Evolutionary conservation across 2,113 vertebrate genomes (phyloP), one percentile per base, ranked within the genome.

Genomic region (Salminus brasiliensis): DNA sequence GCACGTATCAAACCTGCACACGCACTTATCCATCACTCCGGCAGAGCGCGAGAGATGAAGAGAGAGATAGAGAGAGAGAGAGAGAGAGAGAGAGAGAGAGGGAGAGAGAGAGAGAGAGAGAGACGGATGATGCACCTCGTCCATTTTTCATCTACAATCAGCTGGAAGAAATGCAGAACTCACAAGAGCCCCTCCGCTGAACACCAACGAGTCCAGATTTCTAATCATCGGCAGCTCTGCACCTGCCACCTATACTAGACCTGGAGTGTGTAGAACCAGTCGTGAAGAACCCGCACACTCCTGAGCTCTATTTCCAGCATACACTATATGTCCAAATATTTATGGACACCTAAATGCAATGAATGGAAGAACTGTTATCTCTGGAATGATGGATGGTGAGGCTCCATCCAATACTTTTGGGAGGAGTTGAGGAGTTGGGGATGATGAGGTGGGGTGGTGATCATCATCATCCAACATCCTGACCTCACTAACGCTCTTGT

Each of bases 1-100:
- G 85, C 80, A 88, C 88, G 90, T 90, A 90, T 90, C 88, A 91
- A 84, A 85, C 85, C 87, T 86, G 90, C 84, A 91, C 89, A 88
- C 87, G 85, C 86, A 88, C 39, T 47, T 70, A 76, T 80, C 66
- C 86, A 90, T 91, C 88, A 86, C 88, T 34, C 74, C 62, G 82
- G 72, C 36, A 52, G 59, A 30, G 59, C 52, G 72, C 45, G 41
- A 36, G 45, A 79, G 47, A 72, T 29, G 76, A 68, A 68, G 36
- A 52, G 76, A 76, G 32, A 27, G 27, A 78, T n/a, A n/a, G n/a
- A 69, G 82, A 76, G 47, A 52, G 59, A 30, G 59, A 60, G 72
- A 55, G 41, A 36, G 45, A 79, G 47, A 72, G 36, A 79, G 72
- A 68, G 36, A 52, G 76, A 76, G 32, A 27, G 27, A 78, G 25